A percentile compares a stretch with the other conserved stretches of the same genome.
phyloP scores from a whole-genome alignment of 2,888 invertebrate species.

The Nebria brevicollis region DNA sequence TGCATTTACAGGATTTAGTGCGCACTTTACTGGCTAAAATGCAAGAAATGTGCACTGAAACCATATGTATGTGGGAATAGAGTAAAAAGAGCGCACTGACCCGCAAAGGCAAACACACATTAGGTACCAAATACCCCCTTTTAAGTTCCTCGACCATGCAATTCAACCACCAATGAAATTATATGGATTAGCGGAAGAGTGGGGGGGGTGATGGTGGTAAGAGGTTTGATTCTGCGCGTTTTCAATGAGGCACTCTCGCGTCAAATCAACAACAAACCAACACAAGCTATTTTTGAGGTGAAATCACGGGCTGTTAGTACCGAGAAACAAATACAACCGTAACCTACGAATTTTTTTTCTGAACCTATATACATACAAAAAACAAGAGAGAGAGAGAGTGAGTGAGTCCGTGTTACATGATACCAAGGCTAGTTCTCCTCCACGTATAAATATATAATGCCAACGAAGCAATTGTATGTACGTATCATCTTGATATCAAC shows the following conservation, averaged over 20 bases:
- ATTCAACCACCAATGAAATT: background rate
- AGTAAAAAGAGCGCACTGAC: too few species aligned
- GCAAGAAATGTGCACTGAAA: background rate
- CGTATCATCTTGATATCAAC: constrained; percentile 3
- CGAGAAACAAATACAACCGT: background rate
- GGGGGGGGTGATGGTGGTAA: background rate
- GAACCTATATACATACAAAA: background rate
- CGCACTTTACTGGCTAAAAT: too few species aligned
- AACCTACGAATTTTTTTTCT: background rate
- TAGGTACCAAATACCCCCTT: background rate
- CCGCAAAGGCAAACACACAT: too few species aligned
- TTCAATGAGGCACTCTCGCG: background rate
- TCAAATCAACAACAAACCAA: background rate
- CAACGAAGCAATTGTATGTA: background rate
- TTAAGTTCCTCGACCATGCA: background rate
- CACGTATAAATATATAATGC: background rate
- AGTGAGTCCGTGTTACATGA: constrained; percentile 6
- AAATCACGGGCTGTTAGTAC: background rate
- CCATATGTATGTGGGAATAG: background rate
- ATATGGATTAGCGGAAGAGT: background rate
- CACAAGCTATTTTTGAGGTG: background rate
- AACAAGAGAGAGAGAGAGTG: background rate
- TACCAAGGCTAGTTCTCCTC: background rate
- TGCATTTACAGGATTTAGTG: too few species aligned
- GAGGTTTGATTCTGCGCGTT: background rate